phyloP scores from a whole-genome alignment of 2,797 vertebrate species.

The Chiloscyllium punctatum region DNA sequence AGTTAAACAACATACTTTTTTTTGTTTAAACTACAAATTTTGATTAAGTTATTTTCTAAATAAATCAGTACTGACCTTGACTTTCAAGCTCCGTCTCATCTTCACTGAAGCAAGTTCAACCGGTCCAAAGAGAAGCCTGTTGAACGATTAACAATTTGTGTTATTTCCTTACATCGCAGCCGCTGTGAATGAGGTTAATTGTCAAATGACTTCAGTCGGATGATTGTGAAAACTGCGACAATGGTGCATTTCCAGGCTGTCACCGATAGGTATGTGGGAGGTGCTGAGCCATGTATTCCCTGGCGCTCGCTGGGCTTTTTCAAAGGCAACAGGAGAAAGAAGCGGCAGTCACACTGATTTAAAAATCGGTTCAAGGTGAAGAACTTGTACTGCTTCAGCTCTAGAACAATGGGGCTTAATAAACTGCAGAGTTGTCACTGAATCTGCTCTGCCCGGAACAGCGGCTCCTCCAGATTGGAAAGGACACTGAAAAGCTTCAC shows the following conservation, averaged over 20 bases:
- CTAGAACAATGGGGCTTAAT: not conserved
- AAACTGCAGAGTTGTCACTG: not conserved
- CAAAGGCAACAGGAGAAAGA: not conserved
- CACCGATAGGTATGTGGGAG: not conserved
- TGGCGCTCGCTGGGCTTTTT: not conserved
- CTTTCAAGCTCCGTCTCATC: not conserved
- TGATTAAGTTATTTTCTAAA: not conserved
- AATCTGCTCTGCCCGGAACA: not conserved
- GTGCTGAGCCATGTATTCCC: not conserved
- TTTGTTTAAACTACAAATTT: not conserved
- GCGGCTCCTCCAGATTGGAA: not conserved
- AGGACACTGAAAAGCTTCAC: not conserved
- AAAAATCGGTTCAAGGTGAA: not conserved
- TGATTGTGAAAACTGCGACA: no score
- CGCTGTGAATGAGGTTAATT: not conserved
- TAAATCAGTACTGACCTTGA: not conserved
- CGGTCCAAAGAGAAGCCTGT: not conserved
- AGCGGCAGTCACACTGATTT: not conserved
- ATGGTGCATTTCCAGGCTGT: not conserved
- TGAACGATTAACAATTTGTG: not conserved
- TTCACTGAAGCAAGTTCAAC: not conserved
- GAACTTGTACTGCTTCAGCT: not conserved
- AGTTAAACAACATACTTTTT: not conserved
- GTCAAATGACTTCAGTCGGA: not conserved
- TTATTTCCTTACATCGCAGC: not conserved